Percentiles rank a stretch among this genome's conserved stretches.
phyloP scores from a whole-genome alignment of 2,113 vertebrate genomes.

The Phyllostomus discolor region DNA sequence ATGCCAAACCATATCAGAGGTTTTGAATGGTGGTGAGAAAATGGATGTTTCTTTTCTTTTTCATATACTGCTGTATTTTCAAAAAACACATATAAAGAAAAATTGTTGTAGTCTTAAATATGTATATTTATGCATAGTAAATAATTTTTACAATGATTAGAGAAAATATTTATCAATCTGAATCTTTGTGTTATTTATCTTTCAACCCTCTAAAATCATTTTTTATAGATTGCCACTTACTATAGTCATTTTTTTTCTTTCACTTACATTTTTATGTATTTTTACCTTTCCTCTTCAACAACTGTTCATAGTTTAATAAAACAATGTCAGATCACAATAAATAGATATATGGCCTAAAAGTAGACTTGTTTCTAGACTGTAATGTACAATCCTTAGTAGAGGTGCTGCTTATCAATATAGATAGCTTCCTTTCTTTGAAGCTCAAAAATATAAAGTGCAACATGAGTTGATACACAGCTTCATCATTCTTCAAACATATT shows the following conservation, averaged over 20 bases:
- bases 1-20: not conserved
- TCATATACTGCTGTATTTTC: not conserved
- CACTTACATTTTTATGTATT: not conserved
- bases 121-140: not conserved
- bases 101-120: not conserved
- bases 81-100: not conserved
- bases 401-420: not conserved
- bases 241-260: not conserved
- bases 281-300: not conserved
- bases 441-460: not conserved
- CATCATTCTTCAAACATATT: not conserved
- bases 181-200: not conserved
- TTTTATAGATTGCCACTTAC: not conserved
- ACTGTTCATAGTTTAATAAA: not conserved
- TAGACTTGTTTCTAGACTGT: not conserved
- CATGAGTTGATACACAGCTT: not conserved
- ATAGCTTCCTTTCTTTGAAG: not conserved
- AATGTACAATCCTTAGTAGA: not conserved
- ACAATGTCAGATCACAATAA: not conserved
- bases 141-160: not conserved
- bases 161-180: not conserved
- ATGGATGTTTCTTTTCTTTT: not conserved
- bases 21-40: not conserved
- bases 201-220: not conserved
- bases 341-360: not conserved